Evolutionary conservation across 2,797 vertebrate species (phyloP).

Genomic region (Molossus alvarezi): DNA sequence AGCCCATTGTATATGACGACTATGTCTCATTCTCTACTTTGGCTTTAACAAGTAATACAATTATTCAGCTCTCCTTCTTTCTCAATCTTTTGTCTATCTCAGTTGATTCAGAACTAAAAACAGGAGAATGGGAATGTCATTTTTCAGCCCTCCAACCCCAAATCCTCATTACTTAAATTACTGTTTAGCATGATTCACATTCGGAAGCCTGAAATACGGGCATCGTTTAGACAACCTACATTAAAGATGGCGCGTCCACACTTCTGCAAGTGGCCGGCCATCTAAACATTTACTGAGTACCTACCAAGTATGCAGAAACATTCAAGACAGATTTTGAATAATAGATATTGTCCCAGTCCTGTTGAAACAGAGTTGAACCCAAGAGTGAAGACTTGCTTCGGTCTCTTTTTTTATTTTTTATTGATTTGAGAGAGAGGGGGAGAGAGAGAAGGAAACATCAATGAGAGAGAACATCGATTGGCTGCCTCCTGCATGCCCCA

Average conservation of each 20-base stretch:
- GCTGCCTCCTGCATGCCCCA: too few species aligned
- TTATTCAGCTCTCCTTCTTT: not conserved
- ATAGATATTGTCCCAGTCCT: not conserved
- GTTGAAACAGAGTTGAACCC: not conserved
- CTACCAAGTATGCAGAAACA: not conserved
- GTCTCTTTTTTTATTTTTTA: not conserved
- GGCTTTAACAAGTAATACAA: not conserved
- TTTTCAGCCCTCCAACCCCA: not conserved
- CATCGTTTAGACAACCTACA: not conserved
- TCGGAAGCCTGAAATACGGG: not conserved
- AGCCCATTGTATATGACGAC: not conserved
- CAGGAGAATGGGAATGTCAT: not conserved
- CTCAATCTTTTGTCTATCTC: not conserved
- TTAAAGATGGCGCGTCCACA: not conserved
- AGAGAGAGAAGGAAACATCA: too few species aligned
- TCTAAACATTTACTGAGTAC: not conserved
- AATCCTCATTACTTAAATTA: not conserved
- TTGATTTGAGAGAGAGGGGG: too few species aligned
- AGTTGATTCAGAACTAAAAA: slow-evolving; percentile 23
- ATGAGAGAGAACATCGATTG: too few species aligned
- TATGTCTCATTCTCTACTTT: not conserved
- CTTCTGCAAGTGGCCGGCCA: not conserved
- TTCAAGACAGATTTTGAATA: not conserved
- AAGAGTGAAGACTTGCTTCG: not conserved
- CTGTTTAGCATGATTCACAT: not conserved